Percentiles rank a stretch among this genome's conserved stretches.
Conservation (phyloP, 2,113 vertebrate genomes). For the Oceanites oceanicus region DNA sequence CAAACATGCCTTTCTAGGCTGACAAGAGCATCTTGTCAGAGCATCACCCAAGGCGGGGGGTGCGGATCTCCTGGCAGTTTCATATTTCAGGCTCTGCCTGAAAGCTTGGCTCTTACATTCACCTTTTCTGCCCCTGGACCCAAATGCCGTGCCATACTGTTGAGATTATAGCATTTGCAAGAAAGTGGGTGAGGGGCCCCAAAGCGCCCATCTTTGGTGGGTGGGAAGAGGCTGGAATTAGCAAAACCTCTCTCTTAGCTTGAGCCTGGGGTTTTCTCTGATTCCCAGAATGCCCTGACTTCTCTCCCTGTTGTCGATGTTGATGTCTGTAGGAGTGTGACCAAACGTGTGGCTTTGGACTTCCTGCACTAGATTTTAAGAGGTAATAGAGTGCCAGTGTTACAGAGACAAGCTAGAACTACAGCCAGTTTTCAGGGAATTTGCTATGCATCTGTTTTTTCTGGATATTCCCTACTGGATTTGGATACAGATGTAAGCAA, state of each 20-base stretch:
- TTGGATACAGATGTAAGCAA: background rate
- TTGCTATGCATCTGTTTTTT: background rate
- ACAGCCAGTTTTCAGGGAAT: background rate
- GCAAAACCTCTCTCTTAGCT: background rate
- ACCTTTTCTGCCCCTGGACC: background rate
- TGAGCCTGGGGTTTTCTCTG: background rate
- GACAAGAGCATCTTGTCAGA: background rate
- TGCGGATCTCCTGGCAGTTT: accelerated
- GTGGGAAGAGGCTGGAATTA: background rate
- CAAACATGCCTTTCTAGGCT: background rate
- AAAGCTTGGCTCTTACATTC: accelerated
- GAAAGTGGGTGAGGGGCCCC: background rate
- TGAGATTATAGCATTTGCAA: background rate
- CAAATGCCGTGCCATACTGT: background rate
- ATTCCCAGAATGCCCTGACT: background rate
- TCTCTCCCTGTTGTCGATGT: background rate
- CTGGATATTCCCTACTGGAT: background rate
- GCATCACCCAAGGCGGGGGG: background rate
- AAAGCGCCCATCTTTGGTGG: background rate
- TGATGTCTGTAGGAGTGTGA: background rate
- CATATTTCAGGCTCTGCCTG: background rate
- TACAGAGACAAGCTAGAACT: background rate
- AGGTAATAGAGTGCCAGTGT: background rate
- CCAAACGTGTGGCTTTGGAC: background rate
- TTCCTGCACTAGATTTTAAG: background rate